These are phyloP conservation scores for Phylloscopus whistleri DNA, from an alignment of 2,113 vertebrate species.

Conservation along the genomic window DNA sequence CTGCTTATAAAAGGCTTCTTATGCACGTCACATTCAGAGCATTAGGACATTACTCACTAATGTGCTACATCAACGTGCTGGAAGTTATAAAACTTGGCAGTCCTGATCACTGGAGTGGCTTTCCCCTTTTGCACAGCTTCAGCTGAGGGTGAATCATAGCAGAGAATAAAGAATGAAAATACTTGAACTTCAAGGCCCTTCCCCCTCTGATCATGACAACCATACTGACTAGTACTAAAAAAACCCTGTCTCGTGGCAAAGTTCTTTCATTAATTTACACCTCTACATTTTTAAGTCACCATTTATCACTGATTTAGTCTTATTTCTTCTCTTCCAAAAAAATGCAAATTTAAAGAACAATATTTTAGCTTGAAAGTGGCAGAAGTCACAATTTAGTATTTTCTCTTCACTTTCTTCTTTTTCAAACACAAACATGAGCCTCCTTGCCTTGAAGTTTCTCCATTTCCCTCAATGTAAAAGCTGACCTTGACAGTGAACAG, in stretches of 20 bases:
- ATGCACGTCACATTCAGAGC: not conserved
- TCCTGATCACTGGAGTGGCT: not conserved
- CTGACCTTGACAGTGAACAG: not conserved
- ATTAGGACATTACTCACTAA: slow-evolving; percentile 5
- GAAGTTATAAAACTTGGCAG: not conserved
- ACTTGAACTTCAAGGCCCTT: not conserved
- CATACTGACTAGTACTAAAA: not conserved
- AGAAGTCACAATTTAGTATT: not conserved
- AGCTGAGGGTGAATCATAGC: not conserved
- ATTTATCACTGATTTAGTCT: not conserved
- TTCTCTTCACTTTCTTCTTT: not conserved
- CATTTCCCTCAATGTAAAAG: not conserved
- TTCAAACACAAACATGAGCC: not conserved
- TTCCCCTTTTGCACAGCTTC: not conserved
- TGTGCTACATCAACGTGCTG: not conserved
- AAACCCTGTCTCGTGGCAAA: not conserved
- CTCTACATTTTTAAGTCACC: not conserved
- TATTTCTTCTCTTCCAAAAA: not conserved
- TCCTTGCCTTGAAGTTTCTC: not conserved
- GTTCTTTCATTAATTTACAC: not conserved
- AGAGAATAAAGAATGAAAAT: slow-evolving; percentile 11
- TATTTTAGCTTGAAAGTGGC: not conserved
- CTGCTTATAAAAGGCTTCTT: not conserved
- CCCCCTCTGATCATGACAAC: not conserved
- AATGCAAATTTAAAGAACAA: not conserved